phyloP scores from a whole-genome alignment of 2,113 vertebrate species.

The human (Homo sapiens) region GRCh38 chr11:116871001-116871500 shows the following conservation, averaged over 20 bases:
- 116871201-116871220: not conserved
- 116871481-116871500: slow-evolving; percentile 14
- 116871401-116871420: not conserved
- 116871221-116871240: not conserved
- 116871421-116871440: not conserved
- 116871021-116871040: not conserved
- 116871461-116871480: slow-evolving; percentile 21
- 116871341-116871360: not conserved
- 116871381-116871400: not conserved
- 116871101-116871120: not conserved
- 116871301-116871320: not conserved
- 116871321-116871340: not conserved
- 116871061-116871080: not conserved
- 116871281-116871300: not conserved
- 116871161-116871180: not conserved
- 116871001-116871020: not conserved
- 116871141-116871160: rapidly evolving
- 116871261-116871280: not conserved
- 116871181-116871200: not conserved
- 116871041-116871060: not conserved
- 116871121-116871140: not conserved
- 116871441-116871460: not conserved
- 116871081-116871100: not conserved
- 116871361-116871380: not conserved
- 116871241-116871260: not conserved